A percentile compares a stretch with the other conserved stretches of the same genome.
These are phyloP conservation scores for Ypsolopha sequella DNA, from an alignment of 2,888 invertebrate genomes.

Conservation along the genomic window DNA sequence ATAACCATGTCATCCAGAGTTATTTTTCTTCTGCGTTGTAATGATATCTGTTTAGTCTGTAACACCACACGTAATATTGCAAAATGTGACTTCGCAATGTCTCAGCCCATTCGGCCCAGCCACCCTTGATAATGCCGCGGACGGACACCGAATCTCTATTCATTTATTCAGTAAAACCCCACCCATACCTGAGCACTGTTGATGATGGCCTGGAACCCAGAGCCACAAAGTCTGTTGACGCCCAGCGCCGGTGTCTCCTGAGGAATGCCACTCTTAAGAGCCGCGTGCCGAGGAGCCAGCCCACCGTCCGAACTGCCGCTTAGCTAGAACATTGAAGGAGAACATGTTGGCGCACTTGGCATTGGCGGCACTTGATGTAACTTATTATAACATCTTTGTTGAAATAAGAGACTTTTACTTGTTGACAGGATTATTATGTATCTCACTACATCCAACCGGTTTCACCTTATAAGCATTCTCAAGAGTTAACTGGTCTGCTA, in stretches of 20 bases:
- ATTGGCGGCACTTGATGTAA: too few species aligned
- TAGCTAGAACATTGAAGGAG: conserved; percentile 40
- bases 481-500: too few species aligned
- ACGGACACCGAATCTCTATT: neutral
- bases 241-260: conserved; percentile 86
- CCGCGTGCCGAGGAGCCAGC: conserved; percentile 87
- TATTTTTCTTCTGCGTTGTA: neutral
- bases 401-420: too few species aligned
- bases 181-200: conserved; percentile 84
- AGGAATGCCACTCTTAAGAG: conserved; percentile 85
- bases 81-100: too few species aligned
- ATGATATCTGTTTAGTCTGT: neutral
- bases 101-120: too few species aligned
- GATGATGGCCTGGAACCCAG: conserved; percentile 95
- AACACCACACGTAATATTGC: too few species aligned
- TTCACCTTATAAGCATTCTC: too few species aligned
- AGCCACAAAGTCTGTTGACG: conserved; percentile 95
- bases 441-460: too few species aligned
- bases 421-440: too few species aligned
- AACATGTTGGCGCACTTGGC: too few species aligned
- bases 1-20: neutral
- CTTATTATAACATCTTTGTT: too few species aligned
- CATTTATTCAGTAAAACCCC: neutral
- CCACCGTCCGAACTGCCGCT: conserved; percentile 86
- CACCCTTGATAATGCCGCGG: neutral